Conservation (phyloP, 2,888 invertebrate species). For the Biston betularia region DNA sequence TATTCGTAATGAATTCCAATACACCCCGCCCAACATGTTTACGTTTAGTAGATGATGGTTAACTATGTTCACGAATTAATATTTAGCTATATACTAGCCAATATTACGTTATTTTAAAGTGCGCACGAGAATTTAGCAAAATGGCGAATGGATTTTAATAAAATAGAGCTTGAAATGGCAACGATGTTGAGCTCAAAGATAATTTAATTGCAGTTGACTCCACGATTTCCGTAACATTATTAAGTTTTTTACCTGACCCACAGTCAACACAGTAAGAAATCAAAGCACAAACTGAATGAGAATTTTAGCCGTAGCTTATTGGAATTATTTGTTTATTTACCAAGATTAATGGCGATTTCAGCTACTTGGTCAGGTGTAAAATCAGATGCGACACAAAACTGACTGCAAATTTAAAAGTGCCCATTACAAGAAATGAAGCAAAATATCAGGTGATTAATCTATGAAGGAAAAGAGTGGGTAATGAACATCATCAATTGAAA, state of each 20-base stretch:
- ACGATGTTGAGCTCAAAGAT: constrained; percentile 18
- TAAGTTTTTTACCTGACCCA: constrained; percentile 23
- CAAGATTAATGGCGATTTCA: not conserved
- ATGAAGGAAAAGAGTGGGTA: too few relatives aligned
- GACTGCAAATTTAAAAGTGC: not conserved
- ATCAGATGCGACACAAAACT: not conserved
- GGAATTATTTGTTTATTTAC: not conserved
- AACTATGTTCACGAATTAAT: too few relatives aligned
- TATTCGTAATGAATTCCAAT: too few relatives aligned
- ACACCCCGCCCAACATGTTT: too few relatives aligned
- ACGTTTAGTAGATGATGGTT: too few relatives aligned
- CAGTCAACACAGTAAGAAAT: constrained; percentile 9
- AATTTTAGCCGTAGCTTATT: too few relatives aligned
- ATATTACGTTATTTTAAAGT: not conserved
- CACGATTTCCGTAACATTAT: constrained; percentile 29
- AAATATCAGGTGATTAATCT: too few relatives aligned
- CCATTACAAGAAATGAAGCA: too few relatives aligned
- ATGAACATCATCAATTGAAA: too few relatives aligned
- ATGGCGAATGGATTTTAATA: constrained; percentile 1
- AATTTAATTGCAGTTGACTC: constrained; percentile 37
- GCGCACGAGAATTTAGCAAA: not conserved
- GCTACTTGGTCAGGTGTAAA: too few relatives aligned
- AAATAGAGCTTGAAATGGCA: constrained; percentile 5
- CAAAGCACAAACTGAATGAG: not conserved
- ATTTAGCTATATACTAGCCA: too few relatives aligned